These are phyloP conservation scores for Myopa testacea DNA, from an alignment of 2,888 invertebrate genomes.

Conservation along the genomic window DNA sequence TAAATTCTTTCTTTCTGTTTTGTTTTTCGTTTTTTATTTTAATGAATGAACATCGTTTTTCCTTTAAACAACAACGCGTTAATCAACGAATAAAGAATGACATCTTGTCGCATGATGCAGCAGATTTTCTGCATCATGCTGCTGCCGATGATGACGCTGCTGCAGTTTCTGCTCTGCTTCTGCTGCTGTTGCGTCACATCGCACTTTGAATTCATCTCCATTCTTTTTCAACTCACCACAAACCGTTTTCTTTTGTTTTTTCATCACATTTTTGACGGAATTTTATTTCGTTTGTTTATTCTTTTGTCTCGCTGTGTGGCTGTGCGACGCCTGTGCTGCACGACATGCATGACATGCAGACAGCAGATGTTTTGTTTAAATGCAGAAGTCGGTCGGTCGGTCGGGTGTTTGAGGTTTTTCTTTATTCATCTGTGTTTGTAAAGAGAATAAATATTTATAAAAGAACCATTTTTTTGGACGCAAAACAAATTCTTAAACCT, in stretches of 20 bases:
- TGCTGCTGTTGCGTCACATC: background rate
- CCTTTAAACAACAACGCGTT: background rate
- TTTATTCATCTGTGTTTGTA: background rate
- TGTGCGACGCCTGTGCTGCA: conserved; percentile 22
- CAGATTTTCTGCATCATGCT: background rate
- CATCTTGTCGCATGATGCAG: background rate
- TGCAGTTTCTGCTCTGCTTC: background rate
- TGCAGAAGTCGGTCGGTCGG: background rate
- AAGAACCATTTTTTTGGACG: no score
- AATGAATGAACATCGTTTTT: no score
- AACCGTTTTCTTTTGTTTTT: background rate
- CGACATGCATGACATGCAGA: conserved; percentile 3
- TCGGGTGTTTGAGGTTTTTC: background rate
- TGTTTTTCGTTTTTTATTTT: no score
- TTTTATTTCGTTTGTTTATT: background rate
- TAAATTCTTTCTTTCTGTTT: no score
- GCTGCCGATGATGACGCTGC: background rate
- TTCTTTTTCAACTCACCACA: background rate
- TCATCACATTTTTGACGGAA: background rate
- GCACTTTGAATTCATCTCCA: background rate
- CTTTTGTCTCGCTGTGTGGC: background rate
- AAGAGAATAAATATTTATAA: no score
- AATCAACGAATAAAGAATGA: conserved; percentile 6
- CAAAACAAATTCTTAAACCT: no score
- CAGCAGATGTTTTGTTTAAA: conserved; percentile 35